Base-by-base conservation (phyloP, 1,140 invertebrate species). In the Drosophila simulans region DNA sequence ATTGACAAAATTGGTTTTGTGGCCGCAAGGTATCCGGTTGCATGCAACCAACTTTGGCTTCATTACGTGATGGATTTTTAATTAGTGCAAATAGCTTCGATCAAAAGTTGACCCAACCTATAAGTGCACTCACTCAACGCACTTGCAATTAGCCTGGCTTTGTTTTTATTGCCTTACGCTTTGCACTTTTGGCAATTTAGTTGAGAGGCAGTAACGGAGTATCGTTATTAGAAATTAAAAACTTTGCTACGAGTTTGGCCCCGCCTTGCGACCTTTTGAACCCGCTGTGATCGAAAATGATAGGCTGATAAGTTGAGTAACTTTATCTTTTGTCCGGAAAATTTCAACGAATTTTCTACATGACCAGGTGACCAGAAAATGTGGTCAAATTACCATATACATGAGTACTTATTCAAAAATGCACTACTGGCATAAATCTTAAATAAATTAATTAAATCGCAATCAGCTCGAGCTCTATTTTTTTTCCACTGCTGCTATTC, bases 221-320 rank as follows among this genome's bases (percentile, higher is more conserved):
- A 39, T 39, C 34, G 63, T 37, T 70, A 56, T 70, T 70, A 48
- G 40, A 70, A 81, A 77, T 84, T 73, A 65, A 73, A 57, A 84
- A 84, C 72, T 84, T 84, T 81, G 56, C 55, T 59, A 73, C 58
- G 53, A 84, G 54, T 77, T 84, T 22, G 69, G 12, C 58, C 39
- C 37, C 63, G 43, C 35, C 63, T 5, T 1, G 35, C 8, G 10
- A 5, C 8, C 31, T 39, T 20, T 20, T 45, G 40, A 8, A 27
- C 15, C 7, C 35, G 8, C 31, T 31, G 7, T 8, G 7, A 3
- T 17, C 31, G 43, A 27, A 62, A 62, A 62, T 54, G 56, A 73
- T 70, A 48, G 65, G 54, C 37, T 5, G n/a, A n/a, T n/a, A 8
- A 8, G 27, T 31, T 7, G 31, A 31, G 31, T 31, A 42, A 70